Percentiles rank a stretch among this genome's conserved stretches.
Conservation (phyloP, 2,797 vertebrate genomes). For the Eutrigla gurnardus region DNA sequence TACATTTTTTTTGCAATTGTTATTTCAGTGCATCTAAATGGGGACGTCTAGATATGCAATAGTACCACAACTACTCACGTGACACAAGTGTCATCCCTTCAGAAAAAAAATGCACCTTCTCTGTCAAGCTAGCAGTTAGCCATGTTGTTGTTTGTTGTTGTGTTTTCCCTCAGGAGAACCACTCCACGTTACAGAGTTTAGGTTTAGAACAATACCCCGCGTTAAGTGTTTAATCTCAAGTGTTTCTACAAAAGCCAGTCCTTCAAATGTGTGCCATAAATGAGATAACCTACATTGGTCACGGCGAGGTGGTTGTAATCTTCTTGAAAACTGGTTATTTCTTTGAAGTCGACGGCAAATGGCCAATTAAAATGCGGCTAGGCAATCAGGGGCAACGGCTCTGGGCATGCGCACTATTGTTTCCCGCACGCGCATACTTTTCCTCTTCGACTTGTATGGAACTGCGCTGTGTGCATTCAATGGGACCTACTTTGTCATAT, state of each 20-base stretch:
- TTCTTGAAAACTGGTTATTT: no score
- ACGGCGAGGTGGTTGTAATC: background rate
- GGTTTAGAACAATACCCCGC: background rate
- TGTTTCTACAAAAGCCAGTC: background rate
- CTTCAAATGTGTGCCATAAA: background rate
- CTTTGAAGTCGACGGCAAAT: no score
- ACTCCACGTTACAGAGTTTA: background rate
- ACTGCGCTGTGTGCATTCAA: no score
- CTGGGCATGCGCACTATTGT: background rate
- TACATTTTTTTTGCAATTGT: background rate
- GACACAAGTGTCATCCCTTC: background rate
- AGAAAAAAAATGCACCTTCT: background rate
- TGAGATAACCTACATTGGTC: background rate
- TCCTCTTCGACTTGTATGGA: no score
- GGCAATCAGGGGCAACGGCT: background rate
- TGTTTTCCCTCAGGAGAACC: background rate
- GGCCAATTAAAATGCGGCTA: no score
- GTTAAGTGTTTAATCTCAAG: background rate
- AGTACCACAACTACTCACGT: background rate
- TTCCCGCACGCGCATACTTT: background rate
- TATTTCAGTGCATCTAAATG: background rate
- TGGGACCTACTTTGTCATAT: no score
- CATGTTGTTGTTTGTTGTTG: no score
- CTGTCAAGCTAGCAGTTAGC: background rate
- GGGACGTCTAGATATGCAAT: background rate